Conservation (phyloP, 2,888 invertebrate species). For the Unio delphinus region DNA sequence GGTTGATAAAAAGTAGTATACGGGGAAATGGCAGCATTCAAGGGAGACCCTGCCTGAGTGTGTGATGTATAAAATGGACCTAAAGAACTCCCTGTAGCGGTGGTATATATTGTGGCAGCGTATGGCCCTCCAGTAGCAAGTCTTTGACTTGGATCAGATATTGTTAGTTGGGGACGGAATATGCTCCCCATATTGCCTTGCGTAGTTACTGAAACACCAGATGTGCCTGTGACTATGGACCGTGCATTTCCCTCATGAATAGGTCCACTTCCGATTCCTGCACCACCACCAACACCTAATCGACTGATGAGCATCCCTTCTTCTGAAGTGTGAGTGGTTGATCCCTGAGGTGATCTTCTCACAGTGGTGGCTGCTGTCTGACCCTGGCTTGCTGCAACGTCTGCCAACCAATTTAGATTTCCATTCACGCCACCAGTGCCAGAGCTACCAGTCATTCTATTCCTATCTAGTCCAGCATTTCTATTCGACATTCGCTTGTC, state of each 20-base stretch:
- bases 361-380: constrained; percentile 29
- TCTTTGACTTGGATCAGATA: constrained; percentile 43
- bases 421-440: constrained; percentile 36
- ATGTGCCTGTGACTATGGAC: constrained; percentile 31
- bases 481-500: constrained; percentile 55
- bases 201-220: constrained; percentile 39
- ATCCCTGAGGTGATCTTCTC: constrained; percentile 4
- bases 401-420: constrained; percentile 43
- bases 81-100: constrained; percentile 29
- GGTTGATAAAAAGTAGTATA: constrained; percentile 54
- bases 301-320: constrained; percentile 39
- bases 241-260: constrained; percentile 26
- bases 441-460: constrained; percentile 57
- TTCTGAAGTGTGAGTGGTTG: constrained; percentile 6
- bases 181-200: constrained; percentile 33
- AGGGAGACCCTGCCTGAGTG: constrained; percentile 10
- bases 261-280: constrained; percentile 20
- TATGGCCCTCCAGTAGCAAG: constrained; percentile 17
- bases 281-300: constrained; percentile 30
- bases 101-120: constrained; percentile 22
- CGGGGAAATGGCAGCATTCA: constrained; percentile 32
- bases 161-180: constrained; percentile 52
- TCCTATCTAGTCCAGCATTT: constrained; percentile 55
- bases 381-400: constrained; percentile 41
- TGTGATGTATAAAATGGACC: constrained; percentile 29